Conservation (phyloP, 1,140 invertebrate genomes). For the Ridgeia piscesae region DNA sequence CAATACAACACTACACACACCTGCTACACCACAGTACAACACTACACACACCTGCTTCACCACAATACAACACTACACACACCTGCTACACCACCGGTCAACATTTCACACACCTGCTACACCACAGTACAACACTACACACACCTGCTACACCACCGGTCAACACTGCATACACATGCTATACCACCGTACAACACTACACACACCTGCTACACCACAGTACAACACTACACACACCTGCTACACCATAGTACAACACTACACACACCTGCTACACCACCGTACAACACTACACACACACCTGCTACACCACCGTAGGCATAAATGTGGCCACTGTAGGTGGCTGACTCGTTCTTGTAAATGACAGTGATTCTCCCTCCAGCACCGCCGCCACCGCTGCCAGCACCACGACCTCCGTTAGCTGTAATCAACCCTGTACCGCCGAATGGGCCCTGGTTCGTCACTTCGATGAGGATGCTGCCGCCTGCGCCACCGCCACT, state of each 20-base stretch:
- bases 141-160: too few species aligned
- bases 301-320: conserved; percentile 23
- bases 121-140: too few species aligned
- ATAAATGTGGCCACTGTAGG: not conserved
- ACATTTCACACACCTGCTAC: too few species aligned
- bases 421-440: conserved; percentile 17
- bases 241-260: not conserved
- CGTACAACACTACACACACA: conserved; percentile 24
- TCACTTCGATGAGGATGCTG: conserved; percentile 1
- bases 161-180: too few species aligned
- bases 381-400: conserved; percentile 25
- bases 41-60: conserved; percentile 16
- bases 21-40: conserved; percentile 19
- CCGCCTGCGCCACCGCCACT: conserved; percentile 28
- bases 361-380: conserved; percentile 8
- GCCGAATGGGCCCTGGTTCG: not conserved
- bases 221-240: too few species aligned
- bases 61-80: too few species aligned
- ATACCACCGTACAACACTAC: too few species aligned
- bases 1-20: conserved; percentile 24
- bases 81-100: too few species aligned
- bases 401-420: conserved; percentile 19
- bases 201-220: too few species aligned
- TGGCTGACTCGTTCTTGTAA: not conserved
- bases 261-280: conserved; percentile 23